Evolutionary conservation across 1,140 invertebrate species (phyloP).

Genomic region (Drosophila repletoides): DNA sequence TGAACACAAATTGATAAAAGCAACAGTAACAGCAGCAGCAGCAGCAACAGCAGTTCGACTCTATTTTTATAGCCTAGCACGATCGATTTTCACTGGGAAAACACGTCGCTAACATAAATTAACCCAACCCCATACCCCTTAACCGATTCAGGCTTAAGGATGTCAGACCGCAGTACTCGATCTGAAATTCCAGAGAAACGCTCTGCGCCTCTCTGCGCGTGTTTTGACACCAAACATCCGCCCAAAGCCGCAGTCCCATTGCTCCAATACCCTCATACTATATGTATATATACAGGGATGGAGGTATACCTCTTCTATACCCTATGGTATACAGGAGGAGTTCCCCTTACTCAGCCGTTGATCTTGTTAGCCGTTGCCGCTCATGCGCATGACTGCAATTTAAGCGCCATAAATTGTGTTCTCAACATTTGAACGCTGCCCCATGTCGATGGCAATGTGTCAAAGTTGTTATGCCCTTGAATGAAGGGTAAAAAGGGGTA

Average conservation of each 20-base stretch:
- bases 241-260: slow-evolving; percentile 62
- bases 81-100: slow-evolving; percentile 53
- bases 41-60: slow-evolving; percentile 20
- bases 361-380: slow-evolving; percentile 71
- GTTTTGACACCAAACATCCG: slow-evolving; percentile 79
- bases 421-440: slow-evolving; percentile 31
- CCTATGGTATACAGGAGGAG: too few relatives aligned
- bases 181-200: slow-evolving; percentile 67
- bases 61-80: slow-evolving; percentile 59
- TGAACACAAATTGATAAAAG: slow-evolving; percentile 77
- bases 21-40: slow-evolving; percentile 30
- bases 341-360: slow-evolving; percentile 10
- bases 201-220: slow-evolving; percentile 24
- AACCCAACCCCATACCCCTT: slow-evolving; percentile 24
- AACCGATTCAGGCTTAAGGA: slow-evolving; percentile 33
- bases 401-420: slow-evolving; percentile 75
- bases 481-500: slow-evolving; percentile 24
- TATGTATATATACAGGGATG: slow-evolving; percentile 26
- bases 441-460: slow-evolving; percentile 57
- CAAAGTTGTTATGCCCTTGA: slow-evolving; percentile 49
- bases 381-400: slow-evolving; percentile 78
- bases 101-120: slow-evolving; percentile 74
- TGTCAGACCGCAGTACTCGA: slow-evolving; percentile 25
- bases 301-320: too few relatives aligned
- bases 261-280: not conserved